These are phyloP conservation scores for Sarcophaga peregrina DNA, from an alignment of 1,140 invertebrate genomes.

Conservation along the genomic window DNA sequence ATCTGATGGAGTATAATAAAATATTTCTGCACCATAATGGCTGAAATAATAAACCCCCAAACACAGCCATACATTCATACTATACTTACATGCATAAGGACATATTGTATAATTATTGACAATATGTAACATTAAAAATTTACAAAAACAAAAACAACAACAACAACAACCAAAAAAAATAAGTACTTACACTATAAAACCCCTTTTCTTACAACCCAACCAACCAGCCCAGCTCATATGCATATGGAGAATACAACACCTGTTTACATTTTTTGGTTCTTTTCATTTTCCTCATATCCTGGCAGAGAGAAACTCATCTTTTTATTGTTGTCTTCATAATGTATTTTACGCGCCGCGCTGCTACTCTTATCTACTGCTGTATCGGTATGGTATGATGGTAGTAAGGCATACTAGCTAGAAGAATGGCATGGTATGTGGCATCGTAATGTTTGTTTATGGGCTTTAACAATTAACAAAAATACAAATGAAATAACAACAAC, in stretches of 20 bases:
- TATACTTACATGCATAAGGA: too few relatives aligned
- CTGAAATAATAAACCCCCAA: conserved; percentile 1
- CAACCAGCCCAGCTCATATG: neutral
- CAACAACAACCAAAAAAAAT: too few relatives aligned
- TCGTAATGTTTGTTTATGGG: conserved; percentile 37
- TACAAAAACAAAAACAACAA: neutral
- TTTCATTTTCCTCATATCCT: too few relatives aligned
- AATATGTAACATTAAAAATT: conserved; percentile 26
- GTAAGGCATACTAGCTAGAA: too few relatives aligned
- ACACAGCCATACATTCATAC: neutral
- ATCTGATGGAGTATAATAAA: neutral
- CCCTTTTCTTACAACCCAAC: too few relatives aligned
- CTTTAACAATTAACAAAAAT: conserved; percentile 63
- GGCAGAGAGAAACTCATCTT: conserved; percentile 2
- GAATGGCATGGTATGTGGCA: neutral
- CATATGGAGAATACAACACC: neutral
- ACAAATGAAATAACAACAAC: neutral
- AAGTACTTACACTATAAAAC: too few relatives aligned
- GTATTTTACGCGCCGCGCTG: neutral
- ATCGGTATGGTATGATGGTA: neutral
- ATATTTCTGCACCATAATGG: neutral
- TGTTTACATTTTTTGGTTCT: neutral
- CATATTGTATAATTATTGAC: neutral
- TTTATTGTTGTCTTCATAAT: neutral
- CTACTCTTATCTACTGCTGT: neutral